These are phyloP conservation scores for Hyphantria cunea DNA, from an alignment of 1,140 invertebrate species.

Conservation along the genomic window DNA sequence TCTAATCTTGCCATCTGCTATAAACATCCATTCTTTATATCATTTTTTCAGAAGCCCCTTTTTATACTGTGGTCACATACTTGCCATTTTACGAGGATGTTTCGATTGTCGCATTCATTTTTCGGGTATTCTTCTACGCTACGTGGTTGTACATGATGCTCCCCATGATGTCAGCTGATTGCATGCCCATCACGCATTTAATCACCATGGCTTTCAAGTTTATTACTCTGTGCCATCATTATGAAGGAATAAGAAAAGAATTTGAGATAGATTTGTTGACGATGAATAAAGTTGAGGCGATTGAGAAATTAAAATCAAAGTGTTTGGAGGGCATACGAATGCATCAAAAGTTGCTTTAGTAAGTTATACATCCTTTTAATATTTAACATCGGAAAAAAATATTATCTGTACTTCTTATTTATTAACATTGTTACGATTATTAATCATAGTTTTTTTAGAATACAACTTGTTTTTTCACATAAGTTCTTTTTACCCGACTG, in stretches of 20 bases:
- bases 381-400: too few relatives aligned
- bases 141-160: conserved; percentile 75
- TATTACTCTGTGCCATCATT: conserved; percentile 58
- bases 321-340: conserved; percentile 62
- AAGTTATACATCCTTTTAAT: conserved; percentile 37
- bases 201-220: conserved; percentile 66
- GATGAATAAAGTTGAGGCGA: conserved; percentile 40
- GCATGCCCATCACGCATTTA: conserved; percentile 70
- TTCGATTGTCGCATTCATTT: conserved; percentile 44
- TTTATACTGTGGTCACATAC: conserved; percentile 73
- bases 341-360: conserved; percentile 68
- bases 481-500: too few relatives aligned
- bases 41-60: conserved; percentile 56
- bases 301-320: conserved; percentile 47
- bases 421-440: too few relatives aligned
- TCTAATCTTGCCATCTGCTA: neutral
- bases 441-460: too few relatives aligned
- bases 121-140: conserved; percentile 65
- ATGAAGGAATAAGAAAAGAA: conserved; percentile 46
- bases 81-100: conserved; percentile 57
- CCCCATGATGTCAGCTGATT: conserved; percentile 73
- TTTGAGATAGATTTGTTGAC: conserved; percentile 47
- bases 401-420: too few relatives aligned
- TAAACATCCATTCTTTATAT: conserved; percentile 17
- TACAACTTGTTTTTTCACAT: too few relatives aligned